Evolutionary conservation across 2,797 vertebrate genomes (phyloP), one percentile per base, ranked within the genome.

Genomic region (Thripadectes ignobilis): DNA sequence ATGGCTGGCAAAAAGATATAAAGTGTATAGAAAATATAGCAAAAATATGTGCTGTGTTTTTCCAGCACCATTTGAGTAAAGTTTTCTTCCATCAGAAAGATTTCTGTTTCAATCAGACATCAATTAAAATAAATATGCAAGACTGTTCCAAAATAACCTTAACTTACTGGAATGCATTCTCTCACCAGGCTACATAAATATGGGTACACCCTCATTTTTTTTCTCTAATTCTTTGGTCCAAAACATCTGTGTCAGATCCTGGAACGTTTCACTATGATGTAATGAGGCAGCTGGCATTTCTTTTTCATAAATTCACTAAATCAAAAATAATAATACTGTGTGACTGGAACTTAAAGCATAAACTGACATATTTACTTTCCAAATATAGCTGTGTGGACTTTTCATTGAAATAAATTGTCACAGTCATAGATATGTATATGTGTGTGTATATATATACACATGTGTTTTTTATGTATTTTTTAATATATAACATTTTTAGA

Each of bases 231-330:
- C 91, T 88, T 51, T 81, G 54, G 30, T 96, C 61, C 46, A 89
- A 95, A 92, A 93, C 57, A 77, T 78, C 78, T 85, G 48, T 90
- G 82, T 96, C 88, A 97, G 93, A 93, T 81, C 62, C 84, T 95
- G 75, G 52, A 97, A 69, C 43, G 80, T 39, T 87, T 95, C 43
- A 65, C 16, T 82, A 45, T 95, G 92, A 92, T 36, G 89, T 72
- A 96, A 94, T 66, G 49, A 96, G 61, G 72, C 92, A 97, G 86
- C 88, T 93, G 88, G 79, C 82, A 87, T 88, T 74, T 93, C 43
- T 83, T 95, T 79, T 93, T 71, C 80, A 88, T 59, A 92, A 96
- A 89, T 80, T 88, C 63, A 93, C 62, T 48, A 73, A 76, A 67
- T 22, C 17, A 88, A 24, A 91, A 92, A 88, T 22, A 94, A 54